These are phyloP conservation scores for Dicrostonyx torquatus DNA, from an alignment of 2,797 vertebrate genomes.

Conservation along the genomic window DNA sequence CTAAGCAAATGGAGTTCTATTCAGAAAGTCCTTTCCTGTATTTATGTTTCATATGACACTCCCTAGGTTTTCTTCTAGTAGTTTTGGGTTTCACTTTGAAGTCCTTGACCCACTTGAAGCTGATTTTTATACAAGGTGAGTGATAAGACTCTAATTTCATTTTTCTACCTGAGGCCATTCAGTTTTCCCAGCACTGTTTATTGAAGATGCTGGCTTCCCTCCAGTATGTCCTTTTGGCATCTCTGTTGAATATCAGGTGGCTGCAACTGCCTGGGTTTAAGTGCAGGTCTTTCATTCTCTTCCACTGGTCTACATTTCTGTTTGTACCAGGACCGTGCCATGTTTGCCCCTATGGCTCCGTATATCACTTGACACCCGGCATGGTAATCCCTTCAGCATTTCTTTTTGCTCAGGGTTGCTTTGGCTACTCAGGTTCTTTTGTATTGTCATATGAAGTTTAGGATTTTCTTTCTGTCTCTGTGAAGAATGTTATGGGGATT, in stretches of 20 bases:
- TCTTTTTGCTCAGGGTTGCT: neutral
- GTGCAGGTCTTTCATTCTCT: neutral
- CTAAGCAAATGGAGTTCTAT: neutral
- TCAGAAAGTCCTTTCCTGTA: neutral
- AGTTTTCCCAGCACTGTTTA: neutral
- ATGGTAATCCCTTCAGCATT: neutral
- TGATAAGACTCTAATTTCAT: conserved; percentile 35
- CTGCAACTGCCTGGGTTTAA: neutral
- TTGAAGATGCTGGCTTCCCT: neutral
- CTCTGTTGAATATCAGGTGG: neutral
- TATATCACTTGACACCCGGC: neutral
- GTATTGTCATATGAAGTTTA: neutral
- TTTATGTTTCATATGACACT: neutral
- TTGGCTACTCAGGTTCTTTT: neutral
- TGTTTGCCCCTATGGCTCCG: neutral
- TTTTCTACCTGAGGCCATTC: neutral
- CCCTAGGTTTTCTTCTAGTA: neutral
- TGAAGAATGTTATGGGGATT: neutral
- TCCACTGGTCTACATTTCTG: neutral
- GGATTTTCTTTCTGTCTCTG: neutral
- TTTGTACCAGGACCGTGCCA: neutral
- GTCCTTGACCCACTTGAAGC: neutral
- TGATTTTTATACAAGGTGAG: conserved; percentile 1
- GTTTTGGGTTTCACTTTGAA: neutral
- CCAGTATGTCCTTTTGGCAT: neutral